Percentiles rank a stretch among this genome's conserved stretches.
Evolutionary conservation across 2,113 vertebrate species (phyloP).

Genomic region (Scopus umbretta): DNA sequence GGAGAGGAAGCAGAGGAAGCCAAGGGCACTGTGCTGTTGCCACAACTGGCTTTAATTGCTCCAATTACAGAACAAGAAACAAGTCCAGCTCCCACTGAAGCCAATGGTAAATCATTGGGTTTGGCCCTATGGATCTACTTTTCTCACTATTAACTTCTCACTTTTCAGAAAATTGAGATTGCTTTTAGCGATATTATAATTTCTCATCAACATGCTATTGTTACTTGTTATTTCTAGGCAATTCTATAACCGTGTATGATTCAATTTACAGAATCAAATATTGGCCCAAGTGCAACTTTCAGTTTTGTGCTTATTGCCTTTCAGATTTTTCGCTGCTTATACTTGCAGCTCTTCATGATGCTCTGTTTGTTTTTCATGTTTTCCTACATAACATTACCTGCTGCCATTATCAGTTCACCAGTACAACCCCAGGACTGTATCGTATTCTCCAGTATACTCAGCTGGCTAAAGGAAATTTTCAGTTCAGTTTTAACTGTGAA

Average conservation of each 20-base stretch:
- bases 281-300: not conserved
- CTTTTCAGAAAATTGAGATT: not conserved
- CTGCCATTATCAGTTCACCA: not conserved
- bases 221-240: not conserved
- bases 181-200: not conserved
- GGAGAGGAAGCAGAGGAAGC: not conserved
- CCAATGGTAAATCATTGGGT: not conserved
- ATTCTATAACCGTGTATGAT: not conserved
- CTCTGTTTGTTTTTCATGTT: not conserved
- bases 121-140: not conserved
- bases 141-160: not conserved
- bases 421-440: not conserved
- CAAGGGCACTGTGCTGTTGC: not conserved
- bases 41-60: not conserved
- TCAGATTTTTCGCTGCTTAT: not conserved
- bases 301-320: not conserved
- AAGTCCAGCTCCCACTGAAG: not conserved
- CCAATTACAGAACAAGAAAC: not conserved
- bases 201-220: not conserved
- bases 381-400: fast-evolving
- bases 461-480: not conserved
- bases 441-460: not conserved
- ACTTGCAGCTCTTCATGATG: not conserved
- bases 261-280: not conserved
- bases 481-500: not conserved